These are phyloP conservation scores for Phrynocephalus vlangalii DNA, from an alignment of 2,797 vertebrate genomes.

Conservation along the genomic window DNA sequence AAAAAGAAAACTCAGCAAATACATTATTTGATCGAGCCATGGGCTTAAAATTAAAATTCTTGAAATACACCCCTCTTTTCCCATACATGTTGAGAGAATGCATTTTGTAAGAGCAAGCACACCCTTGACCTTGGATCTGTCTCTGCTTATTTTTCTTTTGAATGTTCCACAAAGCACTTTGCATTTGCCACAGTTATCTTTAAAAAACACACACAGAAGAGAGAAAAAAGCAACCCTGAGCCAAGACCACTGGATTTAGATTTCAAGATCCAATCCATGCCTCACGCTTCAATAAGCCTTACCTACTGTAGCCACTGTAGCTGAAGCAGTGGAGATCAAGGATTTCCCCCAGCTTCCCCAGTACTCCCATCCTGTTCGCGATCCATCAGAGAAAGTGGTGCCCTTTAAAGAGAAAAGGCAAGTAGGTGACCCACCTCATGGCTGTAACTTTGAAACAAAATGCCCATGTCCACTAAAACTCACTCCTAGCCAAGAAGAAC, in stretches of 20 bases:
- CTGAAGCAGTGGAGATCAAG: conserved; percentile 90
- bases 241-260: conserved; percentile 33
- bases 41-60: conserved; percentile 23
- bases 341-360: conserved; percentile 98
- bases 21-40: not conserved
- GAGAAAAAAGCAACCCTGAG: conserved; percentile 10
- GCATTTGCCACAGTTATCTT: conserved; percentile 41
- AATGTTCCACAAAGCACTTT: conserved; percentile 23
- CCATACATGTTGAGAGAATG: not conserved
- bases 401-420: conserved; percentile 67
- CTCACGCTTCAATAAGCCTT: conserved; percentile 66
- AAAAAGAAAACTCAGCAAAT: not conserved
- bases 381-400: conserved; percentile 74
- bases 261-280: conserved; percentile 8
- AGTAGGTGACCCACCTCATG: conserved; percentile 21
- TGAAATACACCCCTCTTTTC: not conserved
- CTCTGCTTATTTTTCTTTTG: conserved; percentile 35
- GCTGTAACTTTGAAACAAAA: not conserved
- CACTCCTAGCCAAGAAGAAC: not conserved
- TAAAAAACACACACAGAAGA: conserved; percentile 29
- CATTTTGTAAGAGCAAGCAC: not conserved
- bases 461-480: not conserved
- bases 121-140: not conserved
- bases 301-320: conserved; percentile 95
- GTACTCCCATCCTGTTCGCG: conserved; percentile 90